Percentiles rank a stretch among this genome's conserved stretches.
Evolutionary conservation across 2,113 vertebrate genomes (phyloP).

Genomic region (Xerus inauris): DNA sequence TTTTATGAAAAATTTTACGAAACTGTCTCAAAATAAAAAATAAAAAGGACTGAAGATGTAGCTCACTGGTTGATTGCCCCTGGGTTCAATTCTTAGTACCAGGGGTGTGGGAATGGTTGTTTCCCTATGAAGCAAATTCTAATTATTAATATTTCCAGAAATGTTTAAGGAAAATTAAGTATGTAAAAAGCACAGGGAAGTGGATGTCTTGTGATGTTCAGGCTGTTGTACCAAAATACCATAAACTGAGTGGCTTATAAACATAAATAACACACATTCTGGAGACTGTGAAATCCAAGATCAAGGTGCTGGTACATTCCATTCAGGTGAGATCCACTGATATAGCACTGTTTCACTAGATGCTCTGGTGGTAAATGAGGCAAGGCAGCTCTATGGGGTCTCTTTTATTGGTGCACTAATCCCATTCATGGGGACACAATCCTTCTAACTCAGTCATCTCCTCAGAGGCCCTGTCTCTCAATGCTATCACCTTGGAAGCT

Average conservation of each 20-base stretch:
- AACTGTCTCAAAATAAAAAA: neutral
- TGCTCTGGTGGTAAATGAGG: too few species aligned
- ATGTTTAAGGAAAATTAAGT: neutral
- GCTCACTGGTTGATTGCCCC: neutral
- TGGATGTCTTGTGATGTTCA: neutral
- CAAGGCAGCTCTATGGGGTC: neutral
- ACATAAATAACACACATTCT: neutral
- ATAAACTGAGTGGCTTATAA: neutral
- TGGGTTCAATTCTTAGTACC: neutral
- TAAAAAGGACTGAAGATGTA: neutral
- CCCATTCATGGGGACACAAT: neutral
- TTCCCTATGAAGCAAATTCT: neutral
- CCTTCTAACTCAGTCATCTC: neutral
- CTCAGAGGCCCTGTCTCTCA: neutral
- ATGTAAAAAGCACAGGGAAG: neutral
- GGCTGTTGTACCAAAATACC: neutral
- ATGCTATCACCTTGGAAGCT: neutral
- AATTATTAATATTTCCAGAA: conserved; percentile 30
- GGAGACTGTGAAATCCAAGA: neutral
- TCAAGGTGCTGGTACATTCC: neutral
- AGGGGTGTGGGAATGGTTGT: neutral
- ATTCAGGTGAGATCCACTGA: neutral
- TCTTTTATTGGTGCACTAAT: neutral
- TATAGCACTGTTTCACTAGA: neutral
- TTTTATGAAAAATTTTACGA: too few species aligned